Percentiles rank a stretch among this genome's conserved stretches.
Evolutionary conservation across 1,140 invertebrate genomes (phyloP).

Genomic region (Mycetomoellerius zeteki): DNA sequence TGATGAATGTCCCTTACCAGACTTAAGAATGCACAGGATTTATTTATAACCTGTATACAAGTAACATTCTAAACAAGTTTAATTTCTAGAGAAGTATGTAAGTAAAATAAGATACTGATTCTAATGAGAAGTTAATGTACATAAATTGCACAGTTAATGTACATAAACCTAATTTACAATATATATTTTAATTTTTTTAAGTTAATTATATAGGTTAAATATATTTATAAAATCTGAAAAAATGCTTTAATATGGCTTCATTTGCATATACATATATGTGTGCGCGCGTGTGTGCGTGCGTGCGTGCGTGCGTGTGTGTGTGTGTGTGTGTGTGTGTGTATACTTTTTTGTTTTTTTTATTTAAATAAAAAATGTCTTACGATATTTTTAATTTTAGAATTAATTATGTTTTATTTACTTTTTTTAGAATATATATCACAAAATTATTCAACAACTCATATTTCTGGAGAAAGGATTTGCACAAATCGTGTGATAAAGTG

Average conservation of each 20-base stretch:
- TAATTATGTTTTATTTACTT: background rate
- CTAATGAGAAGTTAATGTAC: conserved; percentile 4
- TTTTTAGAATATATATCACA: background rate
- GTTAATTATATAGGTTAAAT: background rate
- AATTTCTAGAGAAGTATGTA: background rate
- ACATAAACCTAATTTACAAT: background rate
- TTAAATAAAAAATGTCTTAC: background rate
- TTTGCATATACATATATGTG: background rate
- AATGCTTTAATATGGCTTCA: background rate
- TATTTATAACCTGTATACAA: background rate
- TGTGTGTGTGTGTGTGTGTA: too few relatives aligned
- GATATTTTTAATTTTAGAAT: background rate
- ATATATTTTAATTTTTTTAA: background rate
- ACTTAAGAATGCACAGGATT: conserved; percentile 12
- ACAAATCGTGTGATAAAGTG: too few relatives aligned
- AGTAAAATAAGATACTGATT: background rate
- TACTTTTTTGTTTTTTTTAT: background rate
- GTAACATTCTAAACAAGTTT: background rate
- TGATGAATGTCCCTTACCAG: conserved; percentile 2
- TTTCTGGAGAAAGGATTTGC: background rate
- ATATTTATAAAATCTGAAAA: background rate
- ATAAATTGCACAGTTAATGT: conserved; percentile 8
- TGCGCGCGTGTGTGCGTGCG: too few relatives aligned
- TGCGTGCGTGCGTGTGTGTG: too few relatives aligned
- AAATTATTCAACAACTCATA: background rate